These are phyloP conservation scores for Calameuta filiformis DNA, from an alignment of 2,888 invertebrate genomes.

Conservation along the genomic window DNA sequence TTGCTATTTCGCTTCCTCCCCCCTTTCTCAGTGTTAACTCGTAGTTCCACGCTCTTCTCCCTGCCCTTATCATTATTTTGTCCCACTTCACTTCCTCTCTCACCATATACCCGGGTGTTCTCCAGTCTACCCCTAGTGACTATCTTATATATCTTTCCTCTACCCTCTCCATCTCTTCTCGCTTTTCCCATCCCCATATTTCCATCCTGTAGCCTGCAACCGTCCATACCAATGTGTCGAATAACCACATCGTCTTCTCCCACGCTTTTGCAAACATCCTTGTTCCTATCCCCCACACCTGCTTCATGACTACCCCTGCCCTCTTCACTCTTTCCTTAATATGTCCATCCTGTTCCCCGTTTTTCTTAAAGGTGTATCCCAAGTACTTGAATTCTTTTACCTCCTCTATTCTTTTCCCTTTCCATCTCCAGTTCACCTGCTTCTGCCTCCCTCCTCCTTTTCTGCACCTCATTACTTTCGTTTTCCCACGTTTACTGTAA, in stretches of 20 bases:
- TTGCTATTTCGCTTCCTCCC: not conserved
- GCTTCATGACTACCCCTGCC: constrained; percentile 4
- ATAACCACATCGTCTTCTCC: constrained; percentile 16
- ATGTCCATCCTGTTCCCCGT: too few species aligned
- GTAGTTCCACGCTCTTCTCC: constrained; percentile 17
- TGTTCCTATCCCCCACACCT: constrained; percentile 22
- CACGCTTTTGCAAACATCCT: constrained; percentile 9
- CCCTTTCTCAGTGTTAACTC: constrained; percentile 1
- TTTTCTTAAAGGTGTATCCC: too few species aligned
- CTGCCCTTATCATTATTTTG: constrained; percentile 9
- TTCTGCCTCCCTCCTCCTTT: too few species aligned
- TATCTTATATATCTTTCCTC: constrained; percentile 20
- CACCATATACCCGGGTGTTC: constrained; percentile 14
- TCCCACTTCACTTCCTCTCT: constrained; percentile 19
- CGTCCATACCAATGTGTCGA: too few species aligned
- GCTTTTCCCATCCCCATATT: constrained; percentile 25
- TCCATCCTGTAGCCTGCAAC: too few species aligned
- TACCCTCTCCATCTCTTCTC: constrained; percentile 10
- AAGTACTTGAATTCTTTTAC: too few species aligned
- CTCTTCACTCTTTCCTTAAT: too few species aligned
- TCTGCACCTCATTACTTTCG: too few species aligned
- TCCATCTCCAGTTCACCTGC: too few species aligned
- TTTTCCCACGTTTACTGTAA: too few species aligned
- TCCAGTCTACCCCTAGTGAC: constrained; percentile 13
- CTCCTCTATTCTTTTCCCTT: too few species aligned